These are phyloP conservation scores for Steatornis caripensis DNA, from an alignment of 2,113 vertebrate genomes.

Conservation along the genomic window DNA sequence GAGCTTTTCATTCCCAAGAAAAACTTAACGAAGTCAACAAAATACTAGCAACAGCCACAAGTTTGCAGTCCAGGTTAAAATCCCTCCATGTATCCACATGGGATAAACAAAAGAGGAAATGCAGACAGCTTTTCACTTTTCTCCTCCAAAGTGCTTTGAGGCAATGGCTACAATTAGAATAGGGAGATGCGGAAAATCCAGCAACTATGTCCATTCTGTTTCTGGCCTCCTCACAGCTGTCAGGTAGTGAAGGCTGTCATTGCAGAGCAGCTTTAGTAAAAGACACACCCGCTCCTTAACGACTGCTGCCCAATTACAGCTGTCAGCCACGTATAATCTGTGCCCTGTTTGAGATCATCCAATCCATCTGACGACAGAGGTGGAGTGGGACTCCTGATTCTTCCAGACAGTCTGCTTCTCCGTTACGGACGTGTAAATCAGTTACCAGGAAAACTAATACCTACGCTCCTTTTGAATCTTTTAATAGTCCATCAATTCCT, in stretches of 20 bases:
- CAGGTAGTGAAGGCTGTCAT: neutral
- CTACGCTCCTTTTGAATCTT: conserved; percentile 95
- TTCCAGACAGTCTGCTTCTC: conserved; percentile 70
- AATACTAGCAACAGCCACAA: neutral
- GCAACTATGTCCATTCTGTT: neutral
- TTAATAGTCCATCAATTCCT: conserved; percentile 98
- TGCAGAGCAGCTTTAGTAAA: neutral
- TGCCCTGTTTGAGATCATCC: conserved; percentile 38
- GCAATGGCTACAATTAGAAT: neutral
- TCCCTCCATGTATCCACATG: neutral
- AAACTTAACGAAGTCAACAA: neutral
- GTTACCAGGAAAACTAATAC: conserved; percentile 94
- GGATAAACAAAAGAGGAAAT: neutral
- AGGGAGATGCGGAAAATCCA: neutral
- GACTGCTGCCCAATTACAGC: neutral
- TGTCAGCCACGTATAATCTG: neutral
- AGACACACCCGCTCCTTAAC: neutral
- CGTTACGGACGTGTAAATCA: conserved; percentile 76
- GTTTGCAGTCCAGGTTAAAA: neutral
- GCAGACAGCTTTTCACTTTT: neutral
- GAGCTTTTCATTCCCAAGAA: too few species aligned
- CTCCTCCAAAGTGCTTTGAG: neutral
- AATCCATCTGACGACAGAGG: conserved; percentile 35
- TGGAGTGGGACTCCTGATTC: conserved; percentile 40
- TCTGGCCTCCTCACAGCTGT: neutral